These are phyloP conservation scores for Lasius fuliginosus DNA, from an alignment of 2,888 invertebrate species.

Conservation along the genomic window DNA sequence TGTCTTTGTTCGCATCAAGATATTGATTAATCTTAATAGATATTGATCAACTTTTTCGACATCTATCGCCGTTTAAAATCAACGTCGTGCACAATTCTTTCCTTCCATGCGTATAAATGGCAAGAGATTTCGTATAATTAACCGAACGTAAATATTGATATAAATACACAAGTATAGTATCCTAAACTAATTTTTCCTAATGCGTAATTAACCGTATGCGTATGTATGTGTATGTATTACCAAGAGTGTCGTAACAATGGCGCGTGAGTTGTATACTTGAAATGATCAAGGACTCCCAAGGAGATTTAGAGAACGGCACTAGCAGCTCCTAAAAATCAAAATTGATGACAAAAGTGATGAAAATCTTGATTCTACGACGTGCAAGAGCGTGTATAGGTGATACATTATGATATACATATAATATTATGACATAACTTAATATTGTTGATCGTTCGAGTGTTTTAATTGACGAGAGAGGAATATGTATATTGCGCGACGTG, in stretches of 20 bases:
- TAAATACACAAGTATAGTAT: not conserved
- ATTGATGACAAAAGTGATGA: constrained; percentile 18
- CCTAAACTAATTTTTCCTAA: constrained; percentile 9
- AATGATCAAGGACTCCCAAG: not conserved
- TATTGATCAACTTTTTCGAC: not conserved
- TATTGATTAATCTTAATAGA: constrained; percentile 7
- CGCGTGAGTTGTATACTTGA: not conserved
- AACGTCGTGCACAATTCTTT: not conserved
- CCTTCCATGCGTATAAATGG: not conserved
- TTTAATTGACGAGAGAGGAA: constrained; percentile 52
- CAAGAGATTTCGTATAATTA: not conserved
- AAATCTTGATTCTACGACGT: constrained; percentile 6
- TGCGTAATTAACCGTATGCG: no score
- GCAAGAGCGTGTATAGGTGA: not conserved
- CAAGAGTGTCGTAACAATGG: not conserved
- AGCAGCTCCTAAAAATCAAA: constrained; percentile 47
- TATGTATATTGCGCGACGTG: constrained; percentile 9
- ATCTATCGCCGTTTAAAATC: not conserved
- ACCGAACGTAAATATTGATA: not conserved
- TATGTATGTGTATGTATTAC: not conserved
- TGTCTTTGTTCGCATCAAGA: not conserved
- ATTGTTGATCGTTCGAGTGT: constrained; percentile 65
- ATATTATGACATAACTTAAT: constrained; percentile 17
- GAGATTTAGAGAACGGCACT: constrained; percentile 23
- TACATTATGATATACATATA: constrained; percentile 3